Evolutionary conservation across 2,888 invertebrate species (phyloP).

Genomic region (Lochmaea capreae): DNA sequence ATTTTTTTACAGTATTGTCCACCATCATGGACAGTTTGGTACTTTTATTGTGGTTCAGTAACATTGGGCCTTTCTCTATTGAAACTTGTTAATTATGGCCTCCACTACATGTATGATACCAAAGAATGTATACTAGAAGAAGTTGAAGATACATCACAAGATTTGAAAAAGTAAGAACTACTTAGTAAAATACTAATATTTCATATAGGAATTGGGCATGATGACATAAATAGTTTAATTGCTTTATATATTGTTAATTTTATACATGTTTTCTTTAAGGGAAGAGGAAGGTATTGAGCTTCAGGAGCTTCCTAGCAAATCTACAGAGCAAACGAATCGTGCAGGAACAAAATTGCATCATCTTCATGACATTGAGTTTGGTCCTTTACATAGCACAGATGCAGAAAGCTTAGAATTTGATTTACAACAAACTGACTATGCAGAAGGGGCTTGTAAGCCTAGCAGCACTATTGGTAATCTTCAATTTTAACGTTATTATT

Average conservation of each 20-base stretch:
- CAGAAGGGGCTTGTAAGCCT: slow-evolving; percentile 54
- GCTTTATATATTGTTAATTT: neutral
- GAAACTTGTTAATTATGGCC: slow-evolving; percentile 88
- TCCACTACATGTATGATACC: slow-evolving; percentile 95
- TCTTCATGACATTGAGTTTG: slow-evolving; percentile 52
- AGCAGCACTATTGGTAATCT: slow-evolving; percentile 61
- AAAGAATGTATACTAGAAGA: slow-evolving; percentile 79
- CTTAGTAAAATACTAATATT: neutral
- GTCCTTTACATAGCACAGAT: slow-evolving; percentile 57
- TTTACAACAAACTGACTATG: slow-evolving; percentile 57
- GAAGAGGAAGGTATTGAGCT: slow-evolving; percentile 87
- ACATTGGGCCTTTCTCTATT: slow-evolving; percentile 83
- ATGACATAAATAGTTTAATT: neutral
- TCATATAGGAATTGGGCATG: neutral
- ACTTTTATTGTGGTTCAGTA: slow-evolving; percentile 85
- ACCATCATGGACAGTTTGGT: slow-evolving; percentile 85
- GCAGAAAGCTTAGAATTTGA: slow-evolving; percentile 66
- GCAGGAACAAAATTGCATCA: slow-evolving; percentile 50
- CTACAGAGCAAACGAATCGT: slow-evolving; percentile 35
- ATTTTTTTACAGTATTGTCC: slow-evolving; percentile 81
- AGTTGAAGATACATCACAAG: slow-evolving; percentile 60
- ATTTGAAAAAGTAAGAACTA: slow-evolving; percentile 64
- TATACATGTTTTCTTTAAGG: slow-evolving; percentile 63
- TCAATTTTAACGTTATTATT: neutral
- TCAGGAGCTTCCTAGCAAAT: slow-evolving; percentile 72